A percentile compares a stretch with the other conserved stretches of the same genome.
Evolutionary conservation across 2,797 vertebrate species (phyloP).

Genomic region (Enteromius treurensis): DNA sequence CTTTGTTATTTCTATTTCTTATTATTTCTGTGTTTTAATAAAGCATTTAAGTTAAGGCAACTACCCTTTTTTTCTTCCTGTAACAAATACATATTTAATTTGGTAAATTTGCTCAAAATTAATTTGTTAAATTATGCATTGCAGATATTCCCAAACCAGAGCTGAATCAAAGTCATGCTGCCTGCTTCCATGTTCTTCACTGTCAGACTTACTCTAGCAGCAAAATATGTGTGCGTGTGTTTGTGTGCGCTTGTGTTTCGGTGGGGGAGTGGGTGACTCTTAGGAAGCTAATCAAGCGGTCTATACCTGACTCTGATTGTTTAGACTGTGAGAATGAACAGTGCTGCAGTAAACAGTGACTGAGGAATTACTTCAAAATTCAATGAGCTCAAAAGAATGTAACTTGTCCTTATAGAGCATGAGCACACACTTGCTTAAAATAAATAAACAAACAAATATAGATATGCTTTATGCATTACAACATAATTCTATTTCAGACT

Average conservation of each 20-base stretch:
- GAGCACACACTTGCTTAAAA: constrained; percentile 38
- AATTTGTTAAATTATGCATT: constrained; percentile 3
- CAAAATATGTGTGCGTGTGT: constrained; percentile 38
- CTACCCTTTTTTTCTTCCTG: background rate
- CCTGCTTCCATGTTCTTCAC: background rate
- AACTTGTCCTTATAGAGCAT: constrained; percentile 63
- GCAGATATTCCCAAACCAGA: background rate
- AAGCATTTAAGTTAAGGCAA: background rate
- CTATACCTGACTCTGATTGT: constrained; percentile 79
- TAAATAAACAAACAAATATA: constrained; percentile 11
- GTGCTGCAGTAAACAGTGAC: constrained; percentile 74
- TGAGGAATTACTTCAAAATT: constrained; percentile 76
- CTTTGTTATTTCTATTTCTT: too few species aligned
- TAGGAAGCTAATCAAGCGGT: constrained; percentile 78
- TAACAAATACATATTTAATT: constrained; percentile 3
- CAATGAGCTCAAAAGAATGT: constrained; percentile 67
- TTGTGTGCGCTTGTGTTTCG: constrained; percentile 20
- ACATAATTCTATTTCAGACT: too few species aligned
- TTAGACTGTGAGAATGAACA: constrained; percentile 76
- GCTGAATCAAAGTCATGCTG: background rate
- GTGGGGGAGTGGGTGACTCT: constrained; percentile 62
- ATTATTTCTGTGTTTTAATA: too few species aligned
- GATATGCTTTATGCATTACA: constrained; percentile 51
- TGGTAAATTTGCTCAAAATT: constrained; percentile 3
- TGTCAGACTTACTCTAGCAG: background rate